A percentile compares a stretch with the other conserved stretches of the same genome.
Conservation (phyloP, 2,888 invertebrate species). For the Auanema sp. region DNA sequence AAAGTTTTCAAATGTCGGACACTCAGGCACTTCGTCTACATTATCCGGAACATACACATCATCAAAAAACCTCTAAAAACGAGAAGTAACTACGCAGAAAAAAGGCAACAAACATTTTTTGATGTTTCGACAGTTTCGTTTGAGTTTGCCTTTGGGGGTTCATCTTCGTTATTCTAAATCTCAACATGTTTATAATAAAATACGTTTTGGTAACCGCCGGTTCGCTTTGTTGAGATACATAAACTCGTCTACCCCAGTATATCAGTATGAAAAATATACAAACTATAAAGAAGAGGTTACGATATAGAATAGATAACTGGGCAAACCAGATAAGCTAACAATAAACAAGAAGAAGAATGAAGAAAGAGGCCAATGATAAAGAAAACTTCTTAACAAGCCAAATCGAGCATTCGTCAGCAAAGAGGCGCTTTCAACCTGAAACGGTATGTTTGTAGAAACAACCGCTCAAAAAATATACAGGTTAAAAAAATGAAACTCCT, state of each 20-base stretch:
- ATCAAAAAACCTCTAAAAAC: background rate
- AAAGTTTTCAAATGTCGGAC: slow-evolving; percentile 3
- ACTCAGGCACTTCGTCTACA: slow-evolving; percentile 26
- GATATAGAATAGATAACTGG: background rate
- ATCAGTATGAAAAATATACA: slow-evolving; percentile 10
- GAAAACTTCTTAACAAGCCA: slow-evolving; percentile 46
- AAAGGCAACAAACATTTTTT: background rate
- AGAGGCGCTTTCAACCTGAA: slow-evolving; percentile 45
- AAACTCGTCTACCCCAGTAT: slow-evolving; percentile 12
- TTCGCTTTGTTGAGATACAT: too few species aligned
- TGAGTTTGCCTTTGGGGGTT: background rate
- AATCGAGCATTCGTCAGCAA: slow-evolving; percentile 49
- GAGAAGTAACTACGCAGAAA: background rate
- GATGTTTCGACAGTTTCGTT: background rate
- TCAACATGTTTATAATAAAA: too few species aligned
- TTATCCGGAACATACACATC: slow-evolving; percentile 23
- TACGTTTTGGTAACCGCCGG: too few species aligned
- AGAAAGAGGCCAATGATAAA: slow-evolving; percentile 51
- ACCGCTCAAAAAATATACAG: background rate
- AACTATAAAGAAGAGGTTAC: slow-evolving; percentile 2
- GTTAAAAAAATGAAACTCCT: slow-evolving; percentile 3
- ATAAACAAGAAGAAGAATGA: slow-evolving; percentile 36
- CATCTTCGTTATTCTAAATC: too few species aligned
- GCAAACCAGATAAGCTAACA: slow-evolving; percentile 13
- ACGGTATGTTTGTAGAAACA: slow-evolving; percentile 4